phyloP scores from a whole-genome alignment of 2,113 vertebrate genomes.

The Plectropomus leopardus region DNA sequence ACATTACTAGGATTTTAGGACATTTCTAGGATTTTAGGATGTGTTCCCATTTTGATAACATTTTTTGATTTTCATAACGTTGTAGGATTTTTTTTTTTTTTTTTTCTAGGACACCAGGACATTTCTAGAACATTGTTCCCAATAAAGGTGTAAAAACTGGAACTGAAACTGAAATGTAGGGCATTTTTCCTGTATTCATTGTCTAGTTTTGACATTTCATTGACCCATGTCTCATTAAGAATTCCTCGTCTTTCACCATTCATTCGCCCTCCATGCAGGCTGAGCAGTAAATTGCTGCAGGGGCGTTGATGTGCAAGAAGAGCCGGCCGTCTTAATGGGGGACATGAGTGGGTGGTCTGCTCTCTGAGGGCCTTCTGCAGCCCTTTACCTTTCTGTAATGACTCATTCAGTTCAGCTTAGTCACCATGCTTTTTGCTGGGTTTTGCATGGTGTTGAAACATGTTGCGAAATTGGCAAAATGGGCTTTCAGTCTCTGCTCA shows the following conservation, averaged over 20 bases:
- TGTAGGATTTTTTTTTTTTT: no score
- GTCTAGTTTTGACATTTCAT: conserved; percentile 58
- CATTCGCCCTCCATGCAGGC: conserved; percentile 39
- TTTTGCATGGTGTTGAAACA: conserved; percentile 30
- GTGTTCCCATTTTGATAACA: no score
- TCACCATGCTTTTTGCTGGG: conserved; percentile 27
- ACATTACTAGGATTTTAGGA: no score
- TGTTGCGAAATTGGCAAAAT: conserved; percentile 19
- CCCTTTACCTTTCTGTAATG: conserved; percentile 54
- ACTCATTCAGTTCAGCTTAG: conserved; percentile 56
- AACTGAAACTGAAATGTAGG: conserved; percentile 9
- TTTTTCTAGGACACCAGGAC: no score
- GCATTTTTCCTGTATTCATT: conserved; percentile 21
- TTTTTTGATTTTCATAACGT: no score
- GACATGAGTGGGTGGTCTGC: conserved; percentile 71
- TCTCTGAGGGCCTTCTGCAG: conserved; percentile 45
- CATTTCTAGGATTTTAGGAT: no score
- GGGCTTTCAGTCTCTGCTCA: conserved; percentile 6
- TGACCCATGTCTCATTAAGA: conserved; percentile 76
- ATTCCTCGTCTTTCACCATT: conserved; percentile 55
- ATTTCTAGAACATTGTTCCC: no score
- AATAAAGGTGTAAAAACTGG: conserved; percentile 23
- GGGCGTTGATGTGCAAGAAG: conserved; percentile 65
- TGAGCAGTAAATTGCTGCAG: conserved; percentile 65
- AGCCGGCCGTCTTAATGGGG: conserved; percentile 58